Evolutionary conservation across 2,113 vertebrate genomes (phyloP).

Genomic region (Sterrhoptilus dennistouni): DNA sequence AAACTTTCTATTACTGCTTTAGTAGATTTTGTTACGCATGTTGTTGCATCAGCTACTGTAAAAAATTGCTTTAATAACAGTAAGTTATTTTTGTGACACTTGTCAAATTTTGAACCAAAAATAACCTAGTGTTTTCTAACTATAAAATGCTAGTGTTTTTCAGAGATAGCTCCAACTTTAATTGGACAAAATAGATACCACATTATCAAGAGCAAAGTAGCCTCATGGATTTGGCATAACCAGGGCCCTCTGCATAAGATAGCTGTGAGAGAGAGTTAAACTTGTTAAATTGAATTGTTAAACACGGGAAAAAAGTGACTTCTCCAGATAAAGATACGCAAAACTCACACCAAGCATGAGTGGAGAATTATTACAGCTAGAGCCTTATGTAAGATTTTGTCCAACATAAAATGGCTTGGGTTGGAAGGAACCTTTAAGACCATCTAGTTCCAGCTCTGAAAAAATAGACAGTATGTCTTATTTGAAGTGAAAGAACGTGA

Average conservation of each 20-base stretch:
- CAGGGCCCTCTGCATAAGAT: not conserved
- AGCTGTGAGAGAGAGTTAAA: not conserved
- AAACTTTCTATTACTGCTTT: not conserved
- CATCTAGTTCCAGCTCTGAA: not conserved
- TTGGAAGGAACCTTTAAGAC: not conserved
- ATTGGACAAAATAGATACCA: not conserved
- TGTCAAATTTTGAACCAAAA: conserved; percentile 5
- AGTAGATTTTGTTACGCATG: not conserved
- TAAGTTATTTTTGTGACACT: not conserved
- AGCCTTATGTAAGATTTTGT: not conserved
- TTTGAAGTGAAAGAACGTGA: not conserved
- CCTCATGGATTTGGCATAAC: not conserved
- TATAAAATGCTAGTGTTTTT: not conserved
- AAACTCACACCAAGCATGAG: not conserved
- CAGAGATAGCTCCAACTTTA: not conserved
- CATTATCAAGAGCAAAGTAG: not conserved
- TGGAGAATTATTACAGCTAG: not conserved
- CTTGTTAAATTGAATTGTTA: not conserved
- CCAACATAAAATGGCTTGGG: not conserved
- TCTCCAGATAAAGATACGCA: not conserved
- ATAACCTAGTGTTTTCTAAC: not conserved
- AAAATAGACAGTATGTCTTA: not conserved
- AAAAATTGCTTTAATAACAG: not conserved
- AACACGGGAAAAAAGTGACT: not conserved
- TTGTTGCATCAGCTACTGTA: not conserved